Evolutionary conservation across 2,113 vertebrate species (phyloP).

Genomic region (Puma concolor): DNA sequence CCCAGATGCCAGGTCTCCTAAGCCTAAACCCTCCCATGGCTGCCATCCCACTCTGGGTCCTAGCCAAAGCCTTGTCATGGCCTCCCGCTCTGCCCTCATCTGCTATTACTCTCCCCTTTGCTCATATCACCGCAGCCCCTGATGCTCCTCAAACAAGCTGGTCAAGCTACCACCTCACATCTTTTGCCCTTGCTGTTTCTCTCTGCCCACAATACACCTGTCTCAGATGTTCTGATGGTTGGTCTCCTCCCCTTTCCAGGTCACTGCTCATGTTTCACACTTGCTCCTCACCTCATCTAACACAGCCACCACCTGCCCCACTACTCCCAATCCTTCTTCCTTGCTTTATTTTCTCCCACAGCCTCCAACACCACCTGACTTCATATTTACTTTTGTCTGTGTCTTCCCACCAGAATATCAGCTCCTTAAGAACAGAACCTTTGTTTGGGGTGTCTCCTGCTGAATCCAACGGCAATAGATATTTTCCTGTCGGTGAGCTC

Average conservation of each 20-base stretch:
- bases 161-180: not conserved
- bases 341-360: not conserved
- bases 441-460: not conserved
- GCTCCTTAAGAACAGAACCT: not conserved
- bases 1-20: not conserved
- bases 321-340: not conserved
- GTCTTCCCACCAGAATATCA: not conserved
- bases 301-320: accelerated
- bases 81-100: not conserved
- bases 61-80: not conserved
- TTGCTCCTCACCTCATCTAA: not conserved
- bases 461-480: not conserved
- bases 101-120: not conserved
- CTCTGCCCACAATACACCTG: not conserved
- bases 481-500: not conserved
- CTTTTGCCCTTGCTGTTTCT: not conserved
- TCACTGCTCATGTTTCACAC: not conserved
- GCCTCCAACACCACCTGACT: not conserved
- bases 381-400: not conserved
- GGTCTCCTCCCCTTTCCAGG: not conserved
- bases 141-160: not conserved
- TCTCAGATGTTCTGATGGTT: not conserved
- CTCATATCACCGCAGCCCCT: not conserved
- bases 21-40: not conserved
- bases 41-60: not conserved